Evolutionary conservation across 2,888 invertebrate genomes (phyloP), one percentile per base, ranked within the genome.

Genomic region (Caenorhabditis sp.): DNA sequence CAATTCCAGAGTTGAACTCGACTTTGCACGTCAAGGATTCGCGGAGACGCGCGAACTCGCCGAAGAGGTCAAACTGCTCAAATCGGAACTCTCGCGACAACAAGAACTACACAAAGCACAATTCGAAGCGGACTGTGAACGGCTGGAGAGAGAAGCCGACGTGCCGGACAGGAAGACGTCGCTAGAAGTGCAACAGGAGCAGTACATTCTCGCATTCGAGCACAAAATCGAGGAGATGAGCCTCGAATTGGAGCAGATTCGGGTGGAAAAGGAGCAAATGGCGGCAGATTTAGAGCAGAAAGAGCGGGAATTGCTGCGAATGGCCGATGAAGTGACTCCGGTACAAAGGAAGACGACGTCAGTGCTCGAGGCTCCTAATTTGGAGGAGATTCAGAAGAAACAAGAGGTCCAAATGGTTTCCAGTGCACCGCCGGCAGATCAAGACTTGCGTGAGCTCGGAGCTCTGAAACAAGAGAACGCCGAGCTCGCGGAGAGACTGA

Each of bases 171-270:
- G 81, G 61, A 81, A 78, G 37, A 78, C 52, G 20, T 76, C 75
- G 22, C 30, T 80, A 30, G 78, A 80, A 56, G 70, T 81, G 7
- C 81, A 81, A 58, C 61, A 78, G 35, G 76, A 81, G 46, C 74
- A 81, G 61, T 79, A 79, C 53, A 70, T 76, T 22, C 32, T 68
- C n/a, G 78, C 81, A 17, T 82, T 70, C 52, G 78, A 77, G 48
- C 48, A 76, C 20, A 80, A 80, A 37, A 50, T 78, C 45, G 39
- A 56, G 11, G 53, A 41, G 9, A 26, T 68, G 2, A 45, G 45
- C 2, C 53, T 32, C 11, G 46, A 50, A n/a, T 22, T 26, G 22
- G 62, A 75, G 24, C 27, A 46, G 17, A 3, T 56, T 5, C 39
- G 15, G n/a, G 4, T 6, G 8, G 22, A 24, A 7, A 9, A 50